These are phyloP conservation scores for Fistularia tabacaria DNA, from an alignment of 2,797 vertebrate genomes.

Conservation along the genomic window DNA sequence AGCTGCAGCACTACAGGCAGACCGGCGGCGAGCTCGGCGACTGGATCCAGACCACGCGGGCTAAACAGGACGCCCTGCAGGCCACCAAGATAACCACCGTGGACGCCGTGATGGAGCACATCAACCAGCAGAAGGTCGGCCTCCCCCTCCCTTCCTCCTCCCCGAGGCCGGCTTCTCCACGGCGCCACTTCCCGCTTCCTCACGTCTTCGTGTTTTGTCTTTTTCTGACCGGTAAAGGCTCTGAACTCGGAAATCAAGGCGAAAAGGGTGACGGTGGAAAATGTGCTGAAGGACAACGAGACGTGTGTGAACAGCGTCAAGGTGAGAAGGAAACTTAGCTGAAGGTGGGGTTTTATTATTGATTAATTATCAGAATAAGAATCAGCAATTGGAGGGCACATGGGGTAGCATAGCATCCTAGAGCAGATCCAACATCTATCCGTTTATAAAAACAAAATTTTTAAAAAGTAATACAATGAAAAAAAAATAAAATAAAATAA, in stretches of 20 bases:
- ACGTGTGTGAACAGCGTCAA: constrained; percentile 85
- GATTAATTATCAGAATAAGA: no score
- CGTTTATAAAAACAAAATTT: not conserved
- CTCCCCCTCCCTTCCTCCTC: not conserved
- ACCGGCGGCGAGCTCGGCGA: constrained; percentile 77
- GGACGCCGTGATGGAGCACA: constrained; percentile 73
- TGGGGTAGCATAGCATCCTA: no score
- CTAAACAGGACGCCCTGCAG: constrained; percentile 82
- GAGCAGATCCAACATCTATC: not conserved
- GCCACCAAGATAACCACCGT: constrained; percentile 77
- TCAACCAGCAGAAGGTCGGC: constrained; percentile 87
- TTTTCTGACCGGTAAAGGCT: constrained; percentile 50
- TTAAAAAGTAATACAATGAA: not conserved
- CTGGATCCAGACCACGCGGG: constrained; percentile 85
- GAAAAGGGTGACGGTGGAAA: constrained; percentile 84
- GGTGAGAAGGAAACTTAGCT: constrained; percentile 65
- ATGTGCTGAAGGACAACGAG: constrained; percentile 84
- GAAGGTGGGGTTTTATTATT: no score
- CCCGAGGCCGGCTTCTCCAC: no score
- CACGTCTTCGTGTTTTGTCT: constrained; percentile 9
- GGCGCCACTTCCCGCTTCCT: not conserved
- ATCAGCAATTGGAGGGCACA: no score
- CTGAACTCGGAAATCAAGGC: constrained; percentile 83
- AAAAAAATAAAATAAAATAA: not conserved
- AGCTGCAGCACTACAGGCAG: constrained; percentile 83